phyloP scores from a whole-genome alignment of 2,113 vertebrate species.

The Solea senegalensis region DNA sequence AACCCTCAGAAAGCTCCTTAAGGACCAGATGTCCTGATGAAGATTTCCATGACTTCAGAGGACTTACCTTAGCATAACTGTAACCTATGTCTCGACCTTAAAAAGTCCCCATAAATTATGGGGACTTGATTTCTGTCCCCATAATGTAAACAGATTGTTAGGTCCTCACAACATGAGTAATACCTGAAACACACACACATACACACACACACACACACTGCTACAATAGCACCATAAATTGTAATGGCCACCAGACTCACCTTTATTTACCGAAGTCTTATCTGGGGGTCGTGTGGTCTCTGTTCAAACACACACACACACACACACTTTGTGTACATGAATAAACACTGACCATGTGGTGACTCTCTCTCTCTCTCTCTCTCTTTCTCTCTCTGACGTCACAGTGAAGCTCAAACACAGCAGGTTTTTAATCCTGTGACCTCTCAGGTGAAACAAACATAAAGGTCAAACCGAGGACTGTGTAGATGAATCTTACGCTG shows the following conservation, averaged over 20 bases:
- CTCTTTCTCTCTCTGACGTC: background rate
- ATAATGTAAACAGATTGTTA: no score
- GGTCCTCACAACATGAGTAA: no score
- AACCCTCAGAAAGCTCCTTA: no score
- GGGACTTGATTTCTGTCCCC: no score
- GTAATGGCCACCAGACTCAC: constrained; percentile 62
- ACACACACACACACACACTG: constrained; percentile 48
- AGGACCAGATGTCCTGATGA: no score
- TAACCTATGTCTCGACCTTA: no score
- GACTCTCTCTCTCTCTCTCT: background rate
- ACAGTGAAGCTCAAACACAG: constrained; percentile 35
- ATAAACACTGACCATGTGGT: constrained; percentile 71
- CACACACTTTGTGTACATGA: constrained; percentile 24
- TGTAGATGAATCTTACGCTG: background rate
- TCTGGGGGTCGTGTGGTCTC: constrained; percentile 81
- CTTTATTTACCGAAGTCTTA: constrained; percentile 81
- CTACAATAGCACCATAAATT: constrained; percentile 77
- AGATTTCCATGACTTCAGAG: no score
- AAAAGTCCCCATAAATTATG: no score
- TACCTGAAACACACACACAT: constrained; percentile 17
- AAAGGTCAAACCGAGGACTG: constrained; percentile 71
- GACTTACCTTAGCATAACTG: no score
- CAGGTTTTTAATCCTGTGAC: constrained; percentile 20
- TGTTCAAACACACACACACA: constrained; percentile 77
- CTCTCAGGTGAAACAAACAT: constrained; percentile 56